Percentiles rank a stretch among this genome's conserved stretches.
These are phyloP conservation scores for Pluvianellus socialis DNA, from an alignment of 2,113 vertebrate species.

Conservation along the genomic window DNA sequence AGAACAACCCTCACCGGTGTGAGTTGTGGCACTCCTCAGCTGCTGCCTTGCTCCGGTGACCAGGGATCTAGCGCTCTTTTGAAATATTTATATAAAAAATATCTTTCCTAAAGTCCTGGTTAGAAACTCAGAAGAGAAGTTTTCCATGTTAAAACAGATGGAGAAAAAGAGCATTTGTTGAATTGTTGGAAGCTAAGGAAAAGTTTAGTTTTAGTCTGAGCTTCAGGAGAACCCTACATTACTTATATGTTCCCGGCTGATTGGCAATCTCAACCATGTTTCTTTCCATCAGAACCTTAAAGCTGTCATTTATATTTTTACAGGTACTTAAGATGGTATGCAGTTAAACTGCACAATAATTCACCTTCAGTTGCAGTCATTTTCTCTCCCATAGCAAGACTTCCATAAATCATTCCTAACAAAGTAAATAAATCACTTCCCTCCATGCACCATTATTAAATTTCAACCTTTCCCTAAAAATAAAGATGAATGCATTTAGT, in stretches of 20 bases:
- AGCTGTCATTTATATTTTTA: conserved; percentile 16
- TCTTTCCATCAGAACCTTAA: conserved; percentile 12
- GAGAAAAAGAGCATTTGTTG: neutral
- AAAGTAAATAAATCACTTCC: conserved; percentile 24
- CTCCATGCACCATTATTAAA: conserved; percentile 18
- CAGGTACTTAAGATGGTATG: conserved; percentile 19
- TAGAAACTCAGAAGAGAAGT: neutral
- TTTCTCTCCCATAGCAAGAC: neutral
- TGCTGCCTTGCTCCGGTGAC: neutral
- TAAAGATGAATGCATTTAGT: conserved; percentile 50
- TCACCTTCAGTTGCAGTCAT: conserved; percentile 26
- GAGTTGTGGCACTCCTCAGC: neutral
- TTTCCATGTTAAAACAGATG: neutral
- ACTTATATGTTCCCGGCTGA: neutral
- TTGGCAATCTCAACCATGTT: neutral
- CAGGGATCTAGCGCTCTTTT: neutral
- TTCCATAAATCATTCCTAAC: conserved; percentile 32
- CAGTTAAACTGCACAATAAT: conserved; percentile 20
- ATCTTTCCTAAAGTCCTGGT: neutral
- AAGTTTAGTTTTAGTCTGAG: neutral
- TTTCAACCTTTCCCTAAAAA: conserved; percentile 54
- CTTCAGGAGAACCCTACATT: neutral
- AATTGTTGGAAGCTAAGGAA: neutral
- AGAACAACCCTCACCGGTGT: neutral
- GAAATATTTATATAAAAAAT: neutral